Evolutionary conservation across 2,888 invertebrate genomes (phyloP).

Genomic region (Drosophila subsilvestris): DNA sequence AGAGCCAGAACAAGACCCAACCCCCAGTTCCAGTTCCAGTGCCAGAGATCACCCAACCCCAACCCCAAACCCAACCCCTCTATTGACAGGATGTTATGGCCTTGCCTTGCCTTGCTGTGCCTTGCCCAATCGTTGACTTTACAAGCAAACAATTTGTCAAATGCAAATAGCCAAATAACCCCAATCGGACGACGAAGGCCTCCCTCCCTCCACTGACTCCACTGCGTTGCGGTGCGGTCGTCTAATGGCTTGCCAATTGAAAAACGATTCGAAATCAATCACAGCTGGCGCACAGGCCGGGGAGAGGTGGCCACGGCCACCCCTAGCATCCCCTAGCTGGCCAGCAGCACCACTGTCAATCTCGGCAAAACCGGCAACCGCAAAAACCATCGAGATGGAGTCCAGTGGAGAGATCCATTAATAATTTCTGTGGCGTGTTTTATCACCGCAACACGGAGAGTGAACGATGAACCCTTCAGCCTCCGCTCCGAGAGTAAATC

Average conservation of each 20-base stretch:
- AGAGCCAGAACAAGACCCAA: slow-evolving; percentile 20
- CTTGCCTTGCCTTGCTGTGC: slow-evolving; percentile 28
- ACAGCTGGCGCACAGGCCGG: slow-evolving; percentile 54
- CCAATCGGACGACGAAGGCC: slow-evolving; percentile 47
- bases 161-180: slow-evolving; percentile 78
- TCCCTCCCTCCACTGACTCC: background rate
- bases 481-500: background rate
- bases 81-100: slow-evolving; percentile 49
- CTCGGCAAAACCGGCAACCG: slow-evolving; percentile 14
- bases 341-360: background rate
- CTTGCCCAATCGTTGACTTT: slow-evolving; percentile 68
- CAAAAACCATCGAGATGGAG: slow-evolving; percentile 44
- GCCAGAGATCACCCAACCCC: background rate
- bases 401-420: slow-evolving; percentile 64
- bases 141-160: slow-evolving; percentile 80
- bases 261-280: slow-evolving; percentile 80
- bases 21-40: background rate
- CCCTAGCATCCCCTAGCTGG: background rate
- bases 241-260: slow-evolving; percentile 67
- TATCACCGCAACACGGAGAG: slow-evolving; percentile 51
- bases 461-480: slow-evolving; percentile 49
- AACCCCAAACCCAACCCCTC: background rate
- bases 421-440: slow-evolving; percentile 79
- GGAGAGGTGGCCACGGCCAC: slow-evolving; percentile 17
- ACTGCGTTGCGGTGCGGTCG: background rate